These are phyloP conservation scores for Hydrophis major DNA, from an alignment of 2,797 vertebrate species.

Conservation along the genomic window DNA sequence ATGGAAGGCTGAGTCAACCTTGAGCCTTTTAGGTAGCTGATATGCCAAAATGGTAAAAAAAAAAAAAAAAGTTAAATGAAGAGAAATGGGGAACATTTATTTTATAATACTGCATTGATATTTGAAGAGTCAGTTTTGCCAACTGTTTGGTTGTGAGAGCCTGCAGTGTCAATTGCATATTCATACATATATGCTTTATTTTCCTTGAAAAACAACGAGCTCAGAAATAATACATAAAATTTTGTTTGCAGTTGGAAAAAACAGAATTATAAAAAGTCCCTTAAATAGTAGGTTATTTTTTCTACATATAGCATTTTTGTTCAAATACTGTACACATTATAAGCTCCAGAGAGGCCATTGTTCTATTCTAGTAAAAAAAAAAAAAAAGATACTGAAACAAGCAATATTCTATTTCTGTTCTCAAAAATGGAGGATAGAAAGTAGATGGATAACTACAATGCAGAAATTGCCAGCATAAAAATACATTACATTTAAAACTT, in stretches of 20 bases:
- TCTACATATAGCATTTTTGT: not conserved
- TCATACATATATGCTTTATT: not conserved
- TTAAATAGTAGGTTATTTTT: not conserved
- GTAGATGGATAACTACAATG: not conserved
- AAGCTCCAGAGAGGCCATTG: conserved; percentile 2
- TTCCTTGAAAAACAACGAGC: not conserved
- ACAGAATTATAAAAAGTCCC: not conserved
- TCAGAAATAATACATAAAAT: not conserved
- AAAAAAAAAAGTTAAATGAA: not conserved
- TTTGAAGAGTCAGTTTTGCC: not conserved
- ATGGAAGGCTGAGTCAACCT: no score
- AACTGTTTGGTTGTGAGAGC: not conserved
- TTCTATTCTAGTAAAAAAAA: not conserved
- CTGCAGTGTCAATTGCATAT: not conserved
- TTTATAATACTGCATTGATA: not conserved
- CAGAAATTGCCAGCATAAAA: not conserved
- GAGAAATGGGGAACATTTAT: not conserved
- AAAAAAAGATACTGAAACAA: not conserved
- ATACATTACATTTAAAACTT: not conserved
- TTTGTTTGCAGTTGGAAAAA: conserved; percentile 8
- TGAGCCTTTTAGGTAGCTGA: not conserved
- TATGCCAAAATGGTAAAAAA: not conserved
- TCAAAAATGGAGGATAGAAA: not conserved
- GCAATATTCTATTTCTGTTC: conserved; percentile 14
- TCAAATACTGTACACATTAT: not conserved